Conservation (phyloP, 2,113 vertebrate species). For the Gobius niger region DNA sequence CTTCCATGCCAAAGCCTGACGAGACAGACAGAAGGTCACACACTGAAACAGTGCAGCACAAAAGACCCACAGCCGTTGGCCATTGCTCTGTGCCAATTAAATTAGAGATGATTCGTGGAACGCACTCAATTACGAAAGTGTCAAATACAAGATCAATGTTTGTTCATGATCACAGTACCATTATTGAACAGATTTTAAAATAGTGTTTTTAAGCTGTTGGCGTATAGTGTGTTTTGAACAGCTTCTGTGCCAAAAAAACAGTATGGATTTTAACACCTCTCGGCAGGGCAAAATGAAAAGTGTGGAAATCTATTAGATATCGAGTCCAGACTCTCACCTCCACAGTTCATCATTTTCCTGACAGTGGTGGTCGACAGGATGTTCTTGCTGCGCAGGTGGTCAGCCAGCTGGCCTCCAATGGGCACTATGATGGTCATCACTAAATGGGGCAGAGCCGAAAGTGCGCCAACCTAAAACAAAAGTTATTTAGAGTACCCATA, state of each 20-base stretch:
- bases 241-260: conserved; percentile 17
- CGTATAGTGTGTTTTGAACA: conserved; percentile 24
- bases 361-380: conserved; percentile 95
- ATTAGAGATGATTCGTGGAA: conserved; percentile 55
- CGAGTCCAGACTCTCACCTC: conserved; percentile 80
- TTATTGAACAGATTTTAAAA: conserved; percentile 27
- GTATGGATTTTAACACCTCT: conserved; percentile 51
- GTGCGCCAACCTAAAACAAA: conserved; percentile 86
- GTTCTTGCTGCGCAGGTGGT: conserved; percentile 90
- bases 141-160: conserved; percentile 66
- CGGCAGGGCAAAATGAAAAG: conserved; percentile 38
- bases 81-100: conserved; percentile 56
- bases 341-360: conserved; percentile 99
- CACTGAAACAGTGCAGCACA: conserved; percentile 30
- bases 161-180: conserved; percentile 38
- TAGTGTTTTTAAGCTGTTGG: background rate
- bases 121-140: conserved; percentile 58
- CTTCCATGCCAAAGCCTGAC: conserved; percentile 98
- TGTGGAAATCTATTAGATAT: conserved; percentile 49
- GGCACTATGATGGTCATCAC: conserved; percentile 99
- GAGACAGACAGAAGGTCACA: conserved; percentile 55
- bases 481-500: background rate
- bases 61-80: conserved; percentile 49
- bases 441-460: conserved; percentile 94
- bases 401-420: conserved; percentile 95